Evolutionary conservation across 2,113 vertebrate species (phyloP).

Genomic region (Chamaetylas fuelleborni): DNA sequence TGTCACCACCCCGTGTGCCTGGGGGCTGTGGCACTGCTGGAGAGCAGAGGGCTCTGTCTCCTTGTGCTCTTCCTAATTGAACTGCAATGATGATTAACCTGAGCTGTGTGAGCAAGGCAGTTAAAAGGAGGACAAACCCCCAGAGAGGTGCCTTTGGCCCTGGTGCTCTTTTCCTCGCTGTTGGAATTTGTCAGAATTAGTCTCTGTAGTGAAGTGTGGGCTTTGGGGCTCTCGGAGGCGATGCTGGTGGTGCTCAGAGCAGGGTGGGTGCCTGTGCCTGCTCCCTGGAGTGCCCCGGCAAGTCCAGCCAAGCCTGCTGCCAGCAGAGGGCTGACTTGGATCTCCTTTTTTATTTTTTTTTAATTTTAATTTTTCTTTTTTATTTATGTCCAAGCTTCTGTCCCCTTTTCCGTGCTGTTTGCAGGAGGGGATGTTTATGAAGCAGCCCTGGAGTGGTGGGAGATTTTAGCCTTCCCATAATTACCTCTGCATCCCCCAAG

Average conservation of each 20-base stretch:
- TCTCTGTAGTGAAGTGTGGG: neutral
- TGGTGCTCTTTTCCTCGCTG: neutral
- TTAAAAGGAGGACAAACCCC: neutral
- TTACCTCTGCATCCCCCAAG: neutral
- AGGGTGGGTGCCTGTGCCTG: neutral
- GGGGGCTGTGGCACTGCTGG: neutral
- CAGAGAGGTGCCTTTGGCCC: neutral
- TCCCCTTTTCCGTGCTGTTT: constrained; percentile 40
- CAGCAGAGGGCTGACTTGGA: constrained; percentile 76
- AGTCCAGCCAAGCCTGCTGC: neutral
- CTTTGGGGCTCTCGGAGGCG: neutral
- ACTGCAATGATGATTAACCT: neutral
- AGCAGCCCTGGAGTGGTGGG: neutral
- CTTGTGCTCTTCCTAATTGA: neutral
- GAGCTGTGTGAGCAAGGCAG: neutral
- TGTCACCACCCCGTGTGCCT: accelerated
- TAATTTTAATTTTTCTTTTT: neutral
- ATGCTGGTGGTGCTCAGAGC: neutral
- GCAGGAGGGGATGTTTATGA: neutral
- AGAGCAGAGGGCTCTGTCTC: neutral
- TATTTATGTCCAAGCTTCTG: constrained; percentile 33
- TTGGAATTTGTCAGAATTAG: neutral
- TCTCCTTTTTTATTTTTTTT: neutral
- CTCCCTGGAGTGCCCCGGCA: neutral
- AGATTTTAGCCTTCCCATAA: neutral